Conservation (phyloP, 2,797 vertebrate genomes). For the Gymnoscopelus braueri region DNA sequence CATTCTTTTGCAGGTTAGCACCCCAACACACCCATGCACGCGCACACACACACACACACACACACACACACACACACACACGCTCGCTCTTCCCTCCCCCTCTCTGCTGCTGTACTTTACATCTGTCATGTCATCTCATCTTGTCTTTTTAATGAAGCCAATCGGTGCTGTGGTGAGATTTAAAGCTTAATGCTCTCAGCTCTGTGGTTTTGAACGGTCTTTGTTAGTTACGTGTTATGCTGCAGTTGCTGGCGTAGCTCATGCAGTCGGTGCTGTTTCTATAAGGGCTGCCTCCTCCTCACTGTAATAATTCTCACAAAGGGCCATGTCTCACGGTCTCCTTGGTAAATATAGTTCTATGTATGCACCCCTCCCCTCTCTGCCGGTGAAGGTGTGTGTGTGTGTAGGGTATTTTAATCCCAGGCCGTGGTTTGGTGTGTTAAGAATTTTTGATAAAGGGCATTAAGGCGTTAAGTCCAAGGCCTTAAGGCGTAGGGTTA, state of each 20-base stretch:
- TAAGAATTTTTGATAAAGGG: too few species aligned
- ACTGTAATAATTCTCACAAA: constrained; percentile 56
- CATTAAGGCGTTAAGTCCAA: too few species aligned
- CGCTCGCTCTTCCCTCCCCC: neutral
- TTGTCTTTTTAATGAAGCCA: constrained; percentile 4
- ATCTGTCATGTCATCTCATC: neutral
- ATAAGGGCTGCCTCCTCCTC: constrained; percentile 35
- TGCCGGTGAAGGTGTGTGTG: constrained; percentile 30
- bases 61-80: too few species aligned
- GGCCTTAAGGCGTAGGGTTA: too few species aligned
- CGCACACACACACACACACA: too few species aligned
- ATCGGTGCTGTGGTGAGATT: constrained; percentile 49
- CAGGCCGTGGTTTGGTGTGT: too few species aligned
- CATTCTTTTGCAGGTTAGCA: neutral
- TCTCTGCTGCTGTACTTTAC: constrained; percentile 10
- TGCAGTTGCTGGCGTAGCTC: constrained; percentile 28
- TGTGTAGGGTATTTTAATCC: too few species aligned
- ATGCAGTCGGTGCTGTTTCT: constrained; percentile 47
- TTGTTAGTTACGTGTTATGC: constrained; percentile 40
- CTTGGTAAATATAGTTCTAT: constrained; percentile 49
- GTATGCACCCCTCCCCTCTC: constrained; percentile 29
- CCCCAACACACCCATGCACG: too few species aligned
- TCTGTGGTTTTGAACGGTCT: constrained; percentile 56
- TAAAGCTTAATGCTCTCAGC: constrained; percentile 46
- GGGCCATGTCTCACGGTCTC: constrained; percentile 41